These are phyloP conservation scores for Dendropsophus ebraccatus DNA, from an alignment of 2,113 vertebrate species.

Conservation along the genomic window DNA sequence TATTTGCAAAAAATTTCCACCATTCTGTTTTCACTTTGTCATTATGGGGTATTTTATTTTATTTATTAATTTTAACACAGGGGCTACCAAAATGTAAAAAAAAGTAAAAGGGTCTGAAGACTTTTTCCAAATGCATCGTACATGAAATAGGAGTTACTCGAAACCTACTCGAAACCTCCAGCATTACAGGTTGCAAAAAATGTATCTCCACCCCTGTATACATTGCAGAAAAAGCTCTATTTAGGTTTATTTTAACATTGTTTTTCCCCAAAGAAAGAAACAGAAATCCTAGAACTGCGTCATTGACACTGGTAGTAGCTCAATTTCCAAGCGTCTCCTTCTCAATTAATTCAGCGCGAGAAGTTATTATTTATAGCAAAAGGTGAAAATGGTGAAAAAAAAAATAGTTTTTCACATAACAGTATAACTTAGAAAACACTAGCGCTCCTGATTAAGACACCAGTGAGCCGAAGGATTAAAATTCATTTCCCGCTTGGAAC, in stretches of 20 bases:
- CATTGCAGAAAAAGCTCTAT: neutral
- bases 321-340: neutral
- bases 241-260: neutral
- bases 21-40: too few relatives aligned
- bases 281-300: neutral
- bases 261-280: neutral
- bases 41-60: too few relatives aligned
- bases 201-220: neutral
- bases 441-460: neutral
- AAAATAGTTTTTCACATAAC: neutral
- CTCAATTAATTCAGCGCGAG: neutral
- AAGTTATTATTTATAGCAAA: constrained; percentile 15
- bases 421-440: neutral
- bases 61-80: too few relatives aligned
- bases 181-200: too few relatives aligned
- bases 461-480: neutral
- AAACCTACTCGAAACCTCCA: too few relatives aligned
- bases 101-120: too few relatives aligned
- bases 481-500: neutral
- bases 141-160: too few relatives aligned
- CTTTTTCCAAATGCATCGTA: too few relatives aligned
- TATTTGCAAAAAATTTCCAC: too few relatives aligned
- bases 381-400: neutral
- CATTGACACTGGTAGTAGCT: constrained; percentile 23
- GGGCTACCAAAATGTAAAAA: too few relatives aligned